Conservation (phyloP, 2,888 invertebrate genomes). For the Hoplodrina blanda region DNA sequence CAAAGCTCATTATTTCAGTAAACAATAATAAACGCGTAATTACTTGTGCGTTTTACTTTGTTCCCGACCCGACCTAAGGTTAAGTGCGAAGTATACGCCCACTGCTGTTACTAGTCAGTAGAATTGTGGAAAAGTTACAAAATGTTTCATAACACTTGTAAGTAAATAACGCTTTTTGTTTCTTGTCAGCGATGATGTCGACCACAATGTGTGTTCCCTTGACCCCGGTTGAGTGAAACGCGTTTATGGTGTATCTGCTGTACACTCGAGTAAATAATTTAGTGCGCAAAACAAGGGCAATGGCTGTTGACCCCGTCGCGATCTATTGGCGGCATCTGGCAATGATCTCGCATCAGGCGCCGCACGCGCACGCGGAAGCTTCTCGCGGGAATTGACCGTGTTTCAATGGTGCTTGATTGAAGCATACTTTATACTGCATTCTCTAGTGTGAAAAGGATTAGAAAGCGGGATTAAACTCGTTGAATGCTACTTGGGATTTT, state of each 20-base stretch:
- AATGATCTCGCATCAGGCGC: constrained; percentile 85
- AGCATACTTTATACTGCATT: constrained; percentile 72
- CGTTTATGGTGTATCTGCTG: constrained; percentile 70
- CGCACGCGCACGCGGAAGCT: constrained; percentile 85
- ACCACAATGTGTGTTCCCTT: constrained; percentile 74
- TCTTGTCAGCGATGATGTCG: constrained; percentile 48
- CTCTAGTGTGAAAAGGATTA: constrained; percentile 78
- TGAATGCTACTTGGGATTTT: constrained; percentile 69
- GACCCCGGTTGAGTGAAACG: constrained; percentile 74
- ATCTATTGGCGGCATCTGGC: constrained; percentile 89
- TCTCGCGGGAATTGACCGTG: constrained; percentile 84
- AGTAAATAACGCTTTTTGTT: constrained; percentile 34
- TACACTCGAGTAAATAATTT: constrained; percentile 80
- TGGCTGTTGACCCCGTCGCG: constrained; percentile 90
- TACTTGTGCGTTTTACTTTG: constrained; percentile 27
- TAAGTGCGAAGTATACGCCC: background rate
- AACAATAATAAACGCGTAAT: constrained; percentile 40
- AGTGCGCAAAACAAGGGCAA: constrained; percentile 89
- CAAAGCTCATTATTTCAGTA: constrained; percentile 46
- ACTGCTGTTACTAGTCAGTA: constrained; percentile 6
- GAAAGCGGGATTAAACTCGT: constrained; percentile 75
- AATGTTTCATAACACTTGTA: constrained; percentile 32
- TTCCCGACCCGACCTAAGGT: constrained; percentile 4
- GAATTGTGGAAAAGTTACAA: constrained; percentile 4
- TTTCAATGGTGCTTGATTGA: constrained; percentile 84